These are phyloP conservation scores for Strix uralensis DNA, from an alignment of 2,113 vertebrate species.

Conservation along the genomic window DNA sequence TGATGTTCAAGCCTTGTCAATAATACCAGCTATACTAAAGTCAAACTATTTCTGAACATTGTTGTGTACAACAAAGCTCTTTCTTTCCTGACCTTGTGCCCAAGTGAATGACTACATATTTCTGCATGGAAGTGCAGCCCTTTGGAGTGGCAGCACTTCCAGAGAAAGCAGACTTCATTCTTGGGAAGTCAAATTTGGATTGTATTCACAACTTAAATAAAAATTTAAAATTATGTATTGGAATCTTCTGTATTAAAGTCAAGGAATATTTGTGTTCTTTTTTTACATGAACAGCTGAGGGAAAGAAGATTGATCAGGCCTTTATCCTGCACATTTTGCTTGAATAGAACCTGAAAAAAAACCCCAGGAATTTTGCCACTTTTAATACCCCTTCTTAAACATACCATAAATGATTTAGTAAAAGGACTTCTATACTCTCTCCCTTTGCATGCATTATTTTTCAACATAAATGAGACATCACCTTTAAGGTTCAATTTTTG, in stretches of 20 bases:
- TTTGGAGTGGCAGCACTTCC: not conserved
- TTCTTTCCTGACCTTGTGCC: not conserved
- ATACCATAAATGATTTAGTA: not conserved
- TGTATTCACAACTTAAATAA: not conserved
- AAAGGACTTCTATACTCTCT: not conserved
- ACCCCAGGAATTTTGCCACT: not conserved
- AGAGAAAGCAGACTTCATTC: not conserved
- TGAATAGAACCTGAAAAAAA: not conserved
- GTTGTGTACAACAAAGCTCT: not conserved
- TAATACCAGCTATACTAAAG: not conserved
- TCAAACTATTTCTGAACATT: not conserved
- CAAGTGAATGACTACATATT: not conserved
- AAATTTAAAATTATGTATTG: not conserved
- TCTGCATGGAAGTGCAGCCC: not conserved
- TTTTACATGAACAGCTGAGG: not conserved
- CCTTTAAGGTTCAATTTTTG: slow-evolving; percentile 16
- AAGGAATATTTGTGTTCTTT: not conserved
- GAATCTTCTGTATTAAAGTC: not conserved
- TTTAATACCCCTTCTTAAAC: not conserved
- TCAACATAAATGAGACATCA: not conserved
- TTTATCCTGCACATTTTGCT: not conserved
- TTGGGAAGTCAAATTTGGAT: not conserved
- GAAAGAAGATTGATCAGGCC: not conserved
- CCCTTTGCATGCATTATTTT: not conserved
- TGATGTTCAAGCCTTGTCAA: not conserved